Evolutionary conservation across 1,140 invertebrate species (phyloP).

Genomic region (Alviniconcha marisindica): DNA sequence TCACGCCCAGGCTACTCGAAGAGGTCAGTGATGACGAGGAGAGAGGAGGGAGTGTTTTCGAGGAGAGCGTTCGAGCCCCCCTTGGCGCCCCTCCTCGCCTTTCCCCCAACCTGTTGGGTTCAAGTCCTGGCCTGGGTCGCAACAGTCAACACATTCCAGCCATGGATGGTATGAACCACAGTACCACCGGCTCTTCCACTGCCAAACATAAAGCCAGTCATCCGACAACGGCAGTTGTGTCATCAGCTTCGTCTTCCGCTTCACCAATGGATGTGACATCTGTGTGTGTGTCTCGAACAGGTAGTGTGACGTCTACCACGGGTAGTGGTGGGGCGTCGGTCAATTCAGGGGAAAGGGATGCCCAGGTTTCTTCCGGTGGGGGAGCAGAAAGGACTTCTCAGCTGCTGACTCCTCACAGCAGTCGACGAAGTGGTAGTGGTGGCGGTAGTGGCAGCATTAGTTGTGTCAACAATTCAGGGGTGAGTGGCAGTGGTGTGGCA

Average conservation of each 20-base stretch:
- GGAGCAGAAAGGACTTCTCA: slow-evolving; percentile 28
- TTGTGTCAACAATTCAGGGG: slow-evolving; percentile 11
- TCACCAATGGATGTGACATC: background rate
- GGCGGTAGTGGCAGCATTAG: slow-evolving; percentile 25
- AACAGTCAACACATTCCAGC: slow-evolving; percentile 39
- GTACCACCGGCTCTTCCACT: background rate
- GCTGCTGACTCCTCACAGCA: slow-evolving; percentile 5
- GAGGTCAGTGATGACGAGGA: slow-evolving; percentile 33
- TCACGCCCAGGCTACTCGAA: slow-evolving; percentile 24
- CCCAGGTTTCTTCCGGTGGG: background rate
- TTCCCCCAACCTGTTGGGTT: background rate
- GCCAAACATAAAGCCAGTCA: background rate
- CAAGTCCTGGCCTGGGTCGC: background rate
- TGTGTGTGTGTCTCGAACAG: slow-evolving; percentile 29
- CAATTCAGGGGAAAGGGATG: background rate
- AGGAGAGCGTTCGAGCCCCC: background rate
- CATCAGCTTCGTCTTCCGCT: background rate
- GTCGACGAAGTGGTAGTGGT: slow-evolving; percentile 6
- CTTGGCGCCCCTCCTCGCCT: background rate
- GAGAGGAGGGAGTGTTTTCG: slow-evolving; percentile 1
- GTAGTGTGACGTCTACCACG: slow-evolving; percentile 29
- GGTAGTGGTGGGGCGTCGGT: background rate
- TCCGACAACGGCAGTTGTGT: background rate
- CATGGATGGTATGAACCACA: slow-evolving; percentile 33
- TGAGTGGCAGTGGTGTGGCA: background rate